phyloP scores from a whole-genome alignment of 2,888 invertebrate genomes.

The Caenorhabditis sp. region DNA sequence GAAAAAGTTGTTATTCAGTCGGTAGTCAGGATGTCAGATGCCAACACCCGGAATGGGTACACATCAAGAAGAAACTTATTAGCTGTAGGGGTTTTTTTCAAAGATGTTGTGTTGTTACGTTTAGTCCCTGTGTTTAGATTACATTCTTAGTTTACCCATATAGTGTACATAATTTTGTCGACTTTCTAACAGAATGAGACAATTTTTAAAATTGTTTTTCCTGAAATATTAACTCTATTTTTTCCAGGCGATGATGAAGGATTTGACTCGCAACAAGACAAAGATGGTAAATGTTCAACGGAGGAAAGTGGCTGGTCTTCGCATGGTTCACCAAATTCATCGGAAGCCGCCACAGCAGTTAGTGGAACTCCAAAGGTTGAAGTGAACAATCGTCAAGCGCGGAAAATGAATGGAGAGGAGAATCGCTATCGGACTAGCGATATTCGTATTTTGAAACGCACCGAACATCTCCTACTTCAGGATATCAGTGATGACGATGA shows the following conservation, averaged over 20 bases:
- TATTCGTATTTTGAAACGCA: constrained; percentile 50
- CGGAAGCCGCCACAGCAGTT: background rate
- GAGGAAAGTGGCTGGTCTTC: constrained; percentile 35
- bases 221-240: background rate
- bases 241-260: constrained; percentile 38
- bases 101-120: background rate
- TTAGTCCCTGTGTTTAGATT: background rate
- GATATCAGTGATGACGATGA: constrained; percentile 57
- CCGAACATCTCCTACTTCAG: constrained; percentile 40
- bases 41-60: constrained; percentile 36
- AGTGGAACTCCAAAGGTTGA: background rate
- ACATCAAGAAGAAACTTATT: constrained; percentile 30
- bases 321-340: constrained; percentile 30
- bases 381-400: background rate
- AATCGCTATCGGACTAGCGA: constrained; percentile 22
- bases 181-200: background rate
- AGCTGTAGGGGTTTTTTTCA: background rate
- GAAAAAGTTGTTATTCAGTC: constrained; percentile 19
- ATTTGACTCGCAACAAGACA: constrained; percentile 29
- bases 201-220: background rate
- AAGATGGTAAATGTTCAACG: constrained; percentile 23
- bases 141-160: background rate
- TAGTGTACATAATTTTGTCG: no score
- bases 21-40: constrained; percentile 40
- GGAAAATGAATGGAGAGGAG: background rate